Conservation (phyloP, 2,888 invertebrate species). For the Crocallis elinguaria region DNA sequence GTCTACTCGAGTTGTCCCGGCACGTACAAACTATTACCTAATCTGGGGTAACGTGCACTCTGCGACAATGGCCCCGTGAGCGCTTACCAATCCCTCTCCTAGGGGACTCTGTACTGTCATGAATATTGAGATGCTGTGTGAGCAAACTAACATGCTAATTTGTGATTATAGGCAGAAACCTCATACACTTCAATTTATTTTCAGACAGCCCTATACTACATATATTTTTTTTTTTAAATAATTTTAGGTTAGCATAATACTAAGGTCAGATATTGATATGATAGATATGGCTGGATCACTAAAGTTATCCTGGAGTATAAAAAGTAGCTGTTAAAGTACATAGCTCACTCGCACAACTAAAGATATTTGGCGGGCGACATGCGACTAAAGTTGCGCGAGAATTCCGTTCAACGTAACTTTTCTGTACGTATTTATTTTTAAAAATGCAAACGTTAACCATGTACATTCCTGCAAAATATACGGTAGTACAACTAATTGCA, state of each 20-base stretch:
- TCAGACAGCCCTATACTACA: too few relatives aligned
- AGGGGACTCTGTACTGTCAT: conserved; percentile 18
- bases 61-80: conserved; percentile 20
- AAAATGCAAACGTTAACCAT: not conserved
- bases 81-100: conserved; percentile 10
- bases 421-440: too few relatives aligned
- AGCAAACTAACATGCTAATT: conserved; percentile 28
- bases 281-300: too few relatives aligned
- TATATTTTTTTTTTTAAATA: not conserved
- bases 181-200: too few relatives aligned
- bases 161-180: conserved; percentile 8
- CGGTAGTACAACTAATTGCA: conserved; percentile 27
- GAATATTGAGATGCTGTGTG: conserved; percentile 25
- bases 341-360: too few relatives aligned
- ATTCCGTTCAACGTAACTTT: too few relatives aligned
- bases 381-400: too few relatives aligned
- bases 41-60: conserved; percentile 24
- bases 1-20: conserved; percentile 41
- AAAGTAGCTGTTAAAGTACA: too few relatives aligned
- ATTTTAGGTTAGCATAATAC: too few relatives aligned
- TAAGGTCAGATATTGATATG: too few relatives aligned
- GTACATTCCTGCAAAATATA: conserved; percentile 17
- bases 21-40: conserved; percentile 21
- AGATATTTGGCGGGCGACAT: too few relatives aligned
- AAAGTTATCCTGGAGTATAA: too few relatives aligned